Conservation (phyloP, 2,797 vertebrate genomes). For the Xiphorhynchus erythropygius region DNA sequence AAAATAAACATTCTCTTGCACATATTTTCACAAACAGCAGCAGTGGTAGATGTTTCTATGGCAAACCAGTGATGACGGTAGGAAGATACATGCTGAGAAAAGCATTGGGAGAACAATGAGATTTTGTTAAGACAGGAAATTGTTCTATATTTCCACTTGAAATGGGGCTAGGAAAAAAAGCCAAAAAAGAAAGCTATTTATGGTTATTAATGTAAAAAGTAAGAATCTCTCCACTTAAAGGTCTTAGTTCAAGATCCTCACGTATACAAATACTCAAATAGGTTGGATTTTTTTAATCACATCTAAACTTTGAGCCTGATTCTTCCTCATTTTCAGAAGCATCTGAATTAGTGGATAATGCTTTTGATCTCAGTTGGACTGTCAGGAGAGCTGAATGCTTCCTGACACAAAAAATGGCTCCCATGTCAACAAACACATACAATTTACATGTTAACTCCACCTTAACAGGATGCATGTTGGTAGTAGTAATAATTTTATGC, state of each 20-base stretch:
- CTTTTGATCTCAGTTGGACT: background rate
- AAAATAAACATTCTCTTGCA: background rate
- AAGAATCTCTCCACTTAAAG: background rate
- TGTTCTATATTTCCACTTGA: background rate
- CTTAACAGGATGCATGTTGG: slow-evolving; percentile 96
- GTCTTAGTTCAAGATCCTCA: background rate
- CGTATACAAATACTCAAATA: background rate
- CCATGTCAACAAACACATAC: background rate
- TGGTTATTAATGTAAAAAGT: background rate
- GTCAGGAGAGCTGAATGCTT: background rate
- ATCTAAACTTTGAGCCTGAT: background rate
- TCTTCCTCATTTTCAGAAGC: background rate
- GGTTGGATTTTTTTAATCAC: background rate
- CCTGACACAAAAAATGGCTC: background rate
- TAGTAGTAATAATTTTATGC: slow-evolving; percentile 96
- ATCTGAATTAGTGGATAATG: background rate
- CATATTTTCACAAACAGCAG: background rate
- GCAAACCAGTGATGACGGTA: background rate
- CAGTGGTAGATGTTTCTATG: background rate
- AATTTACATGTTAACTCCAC: slow-evolving; percentile 65
- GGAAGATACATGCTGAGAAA: background rate
- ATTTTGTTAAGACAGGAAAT: background rate
- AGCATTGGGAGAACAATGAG: background rate
- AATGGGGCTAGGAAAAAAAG: background rate
- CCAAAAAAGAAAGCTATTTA: background rate